Percentiles rank a stretch among this genome's conserved stretches.
These are phyloP conservation scores for Papilio aristodemus DNA, from an alignment of 1,140 invertebrate species.

Conservation along the genomic window DNA sequence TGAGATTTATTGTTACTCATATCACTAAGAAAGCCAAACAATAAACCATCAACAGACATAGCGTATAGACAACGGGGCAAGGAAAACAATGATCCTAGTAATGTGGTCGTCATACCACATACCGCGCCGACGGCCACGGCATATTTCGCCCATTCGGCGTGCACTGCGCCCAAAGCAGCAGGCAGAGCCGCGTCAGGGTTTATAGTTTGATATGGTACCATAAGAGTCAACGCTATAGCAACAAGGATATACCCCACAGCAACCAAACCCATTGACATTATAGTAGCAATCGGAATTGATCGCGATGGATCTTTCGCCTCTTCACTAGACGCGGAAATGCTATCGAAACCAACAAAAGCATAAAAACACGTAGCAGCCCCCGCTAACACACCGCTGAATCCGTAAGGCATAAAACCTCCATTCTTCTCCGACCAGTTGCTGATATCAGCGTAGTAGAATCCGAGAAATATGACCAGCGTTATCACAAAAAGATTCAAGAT, in stretches of 20 bases:
- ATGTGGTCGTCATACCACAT: slow-evolving; percentile 93
- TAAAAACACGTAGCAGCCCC: slow-evolving; percentile 95
- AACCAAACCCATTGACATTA: slow-evolving; percentile 89
- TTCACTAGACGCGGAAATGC: slow-evolving; percentile 92
- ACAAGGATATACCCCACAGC: slow-evolving; percentile 91
- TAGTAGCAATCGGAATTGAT: slow-evolving; percentile 91
- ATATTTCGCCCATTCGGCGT: slow-evolving; percentile 92
- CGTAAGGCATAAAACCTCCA: slow-evolving; percentile 91
- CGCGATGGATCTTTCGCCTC: slow-evolving; percentile 89
- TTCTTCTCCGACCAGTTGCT: slow-evolving; percentile 88
- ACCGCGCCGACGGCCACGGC: slow-evolving; percentile 93
- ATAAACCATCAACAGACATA: slow-evolving; percentile 93
- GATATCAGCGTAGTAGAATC: slow-evolving; percentile 89
- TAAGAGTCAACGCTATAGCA: slow-evolving; percentile 89
- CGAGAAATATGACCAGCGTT: slow-evolving; percentile 86
- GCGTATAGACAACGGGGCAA: slow-evolving; percentile 92
- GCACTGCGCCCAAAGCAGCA: slow-evolving; percentile 88
- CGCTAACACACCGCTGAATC: slow-evolving; percentile 87
- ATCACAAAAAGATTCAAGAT: slow-evolving; percentile 89
- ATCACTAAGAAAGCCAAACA: slow-evolving; percentile 89
- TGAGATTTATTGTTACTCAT: slow-evolving; percentile 87
- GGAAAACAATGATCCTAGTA: slow-evolving; percentile 92
- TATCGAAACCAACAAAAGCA: slow-evolving; percentile 91
- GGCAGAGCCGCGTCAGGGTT: slow-evolving; percentile 91
- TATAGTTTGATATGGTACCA: slow-evolving; percentile 89